These are phyloP conservation scores for Epinotia demarniana DNA, from an alignment of 2,888 invertebrate genomes.

Conservation along the genomic window DNA sequence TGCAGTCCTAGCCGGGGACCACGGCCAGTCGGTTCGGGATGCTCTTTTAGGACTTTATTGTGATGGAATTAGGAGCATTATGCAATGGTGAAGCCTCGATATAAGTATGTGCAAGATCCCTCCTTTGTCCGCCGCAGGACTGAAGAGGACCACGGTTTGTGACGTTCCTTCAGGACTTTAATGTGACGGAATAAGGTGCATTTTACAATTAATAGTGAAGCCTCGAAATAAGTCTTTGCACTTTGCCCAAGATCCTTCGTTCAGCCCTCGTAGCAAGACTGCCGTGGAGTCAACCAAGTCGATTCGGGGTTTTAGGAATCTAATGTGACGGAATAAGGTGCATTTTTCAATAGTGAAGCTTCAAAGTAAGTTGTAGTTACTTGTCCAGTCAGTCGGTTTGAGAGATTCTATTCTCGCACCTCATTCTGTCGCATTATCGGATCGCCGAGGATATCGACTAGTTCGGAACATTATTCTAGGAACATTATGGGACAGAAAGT, in stretches of 20 bases:
- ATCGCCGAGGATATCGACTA: too few relatives aligned
- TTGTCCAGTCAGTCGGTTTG: not conserved
- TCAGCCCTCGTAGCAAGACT: too few relatives aligned
- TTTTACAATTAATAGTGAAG: not conserved
- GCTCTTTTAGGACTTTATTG: constrained; percentile 31
- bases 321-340: not conserved
- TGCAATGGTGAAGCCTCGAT: not conserved
- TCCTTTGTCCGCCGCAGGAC: too few relatives aligned
- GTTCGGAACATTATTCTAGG: not conserved
- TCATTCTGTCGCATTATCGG: too few relatives aligned
- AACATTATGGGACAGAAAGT: not conserved
- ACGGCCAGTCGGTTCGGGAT: constrained; percentile 32
- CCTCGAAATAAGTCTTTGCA: constrained; percentile 25
- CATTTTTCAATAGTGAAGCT: too few relatives aligned
- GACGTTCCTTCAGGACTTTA: constrained; percentile 28
- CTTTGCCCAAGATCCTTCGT: too few relatives aligned
- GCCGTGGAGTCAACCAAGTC: too few relatives aligned
- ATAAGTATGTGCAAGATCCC: too few relatives aligned
- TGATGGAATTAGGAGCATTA: not conserved
- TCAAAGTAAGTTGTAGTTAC: not conserved
- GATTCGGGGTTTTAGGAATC: constrained; percentile 34
- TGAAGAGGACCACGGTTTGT: constrained; percentile 1
- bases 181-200: too few relatives aligned
- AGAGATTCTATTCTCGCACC: too few relatives aligned
- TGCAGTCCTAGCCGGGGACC: too few relatives aligned